These are phyloP conservation scores for Eristalis intricaria DNA, from an alignment of 2,888 invertebrate genomes.

Conservation along the genomic window DNA sequence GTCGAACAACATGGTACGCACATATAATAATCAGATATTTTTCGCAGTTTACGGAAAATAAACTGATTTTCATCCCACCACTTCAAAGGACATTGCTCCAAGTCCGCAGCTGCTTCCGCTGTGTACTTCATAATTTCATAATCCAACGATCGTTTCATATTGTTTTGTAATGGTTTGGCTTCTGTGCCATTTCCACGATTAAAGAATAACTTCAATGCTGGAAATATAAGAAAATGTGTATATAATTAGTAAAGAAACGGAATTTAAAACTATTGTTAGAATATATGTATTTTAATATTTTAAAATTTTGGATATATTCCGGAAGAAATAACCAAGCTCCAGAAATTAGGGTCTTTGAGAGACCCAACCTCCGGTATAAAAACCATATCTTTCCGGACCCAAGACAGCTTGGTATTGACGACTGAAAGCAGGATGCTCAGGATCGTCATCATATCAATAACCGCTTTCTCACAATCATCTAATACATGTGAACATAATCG, in stretches of 20 bases:
- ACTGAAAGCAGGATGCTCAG: too few species aligned
- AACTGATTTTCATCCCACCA: conserved; percentile 76
- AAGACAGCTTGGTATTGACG: too few species aligned
- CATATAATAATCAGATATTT: conserved; percentile 74
- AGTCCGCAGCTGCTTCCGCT: conserved; percentile 73
- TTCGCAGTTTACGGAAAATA: conserved; percentile 73
- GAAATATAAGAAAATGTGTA: background rate
- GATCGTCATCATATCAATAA: too few species aligned
- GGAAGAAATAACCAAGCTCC: too few species aligned
- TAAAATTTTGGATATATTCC: too few species aligned
- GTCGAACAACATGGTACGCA: conserved; percentile 75
- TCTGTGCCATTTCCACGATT: conserved; percentile 61
- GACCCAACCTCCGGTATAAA: too few species aligned
- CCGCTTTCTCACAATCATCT: too few species aligned
- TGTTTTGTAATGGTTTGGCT: conserved; percentile 26
- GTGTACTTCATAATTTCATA: conserved; percentile 74
- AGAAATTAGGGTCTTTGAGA: too few species aligned
- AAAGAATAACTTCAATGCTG: conserved; percentile 75
- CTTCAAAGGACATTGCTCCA: conserved; percentile 75
- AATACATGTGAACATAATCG: too few species aligned
- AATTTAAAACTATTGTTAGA: too few species aligned
- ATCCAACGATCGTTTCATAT: conserved; percentile 72
- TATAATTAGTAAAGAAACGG: background rate
- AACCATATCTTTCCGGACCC: too few species aligned
- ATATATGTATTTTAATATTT: too few species aligned